A percentile compares a stretch with the other conserved stretches of the same genome.
Evolutionary conservation across 2,888 invertebrate genomes (phyloP).

Genomic region (Sinelater perroti): DNA sequence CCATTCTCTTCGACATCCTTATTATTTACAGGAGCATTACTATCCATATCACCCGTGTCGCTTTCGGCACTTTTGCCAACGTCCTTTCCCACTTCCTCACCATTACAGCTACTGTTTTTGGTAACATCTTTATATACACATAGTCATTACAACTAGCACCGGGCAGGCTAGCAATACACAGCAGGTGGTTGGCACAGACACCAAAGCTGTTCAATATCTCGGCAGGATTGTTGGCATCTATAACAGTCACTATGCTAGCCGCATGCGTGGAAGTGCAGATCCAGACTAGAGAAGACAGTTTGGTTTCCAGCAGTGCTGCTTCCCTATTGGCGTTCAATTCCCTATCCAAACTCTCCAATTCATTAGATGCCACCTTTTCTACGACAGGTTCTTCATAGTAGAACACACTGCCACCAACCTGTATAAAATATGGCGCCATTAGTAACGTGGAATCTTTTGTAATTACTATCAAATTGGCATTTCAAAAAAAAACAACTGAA

Average conservation of each 20-base stretch:
- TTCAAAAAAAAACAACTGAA: no score
- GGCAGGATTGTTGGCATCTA: conserved; percentile 97
- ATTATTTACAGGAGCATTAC: conserved; percentile 40
- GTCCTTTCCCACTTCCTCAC: conserved; percentile 19
- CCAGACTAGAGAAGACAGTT: conserved; percentile 93
- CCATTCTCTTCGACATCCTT: conserved; percentile 39
- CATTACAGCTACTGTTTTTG: conserved; percentile 35
- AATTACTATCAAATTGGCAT: no score
- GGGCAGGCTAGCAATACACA: conserved; percentile 96
- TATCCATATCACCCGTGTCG: conserved; percentile 32
- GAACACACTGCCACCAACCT: conserved; percentile 90
- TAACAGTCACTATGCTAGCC: conserved; percentile 80
- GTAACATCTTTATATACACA: conserved; percentile 42
- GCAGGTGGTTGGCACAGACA: conserved; percentile 89
- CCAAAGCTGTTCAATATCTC: conserved; percentile 94
- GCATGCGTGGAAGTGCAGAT: conserved; percentile 92
- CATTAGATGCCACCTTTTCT: conserved; percentile 59
- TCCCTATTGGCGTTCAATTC: conserved; percentile 74
- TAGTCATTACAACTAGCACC: conserved; percentile 85
- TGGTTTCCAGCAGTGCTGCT: conserved; percentile 70
- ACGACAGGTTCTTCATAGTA: conserved; percentile 68
- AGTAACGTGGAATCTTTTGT: conserved; percentile 1
- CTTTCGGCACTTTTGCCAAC: conserved; percentile 12
- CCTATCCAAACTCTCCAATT: conserved; percentile 72
- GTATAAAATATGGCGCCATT: conserved; percentile 13